phyloP scores from a whole-genome alignment of 2,888 invertebrate genomes.

The Frankliniella fusca region DNA sequence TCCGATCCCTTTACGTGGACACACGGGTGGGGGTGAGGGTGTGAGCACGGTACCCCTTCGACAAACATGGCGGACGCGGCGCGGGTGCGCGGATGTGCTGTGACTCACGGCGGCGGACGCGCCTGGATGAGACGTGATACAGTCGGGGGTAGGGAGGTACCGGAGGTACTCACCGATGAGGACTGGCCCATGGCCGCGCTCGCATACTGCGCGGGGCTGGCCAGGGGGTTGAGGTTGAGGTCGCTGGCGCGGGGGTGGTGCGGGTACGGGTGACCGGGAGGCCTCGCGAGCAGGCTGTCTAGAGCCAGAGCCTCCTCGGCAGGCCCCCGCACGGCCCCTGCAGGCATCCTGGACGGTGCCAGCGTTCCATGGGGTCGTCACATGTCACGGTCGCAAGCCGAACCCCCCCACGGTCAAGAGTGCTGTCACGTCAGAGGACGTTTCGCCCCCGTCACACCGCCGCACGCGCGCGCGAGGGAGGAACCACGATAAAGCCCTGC shows the following conservation, averaged over 20 bases:
- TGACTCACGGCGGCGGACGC: slow-evolving; percentile 10
- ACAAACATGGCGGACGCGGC: slow-evolving; percentile 9
- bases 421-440: too few species aligned
- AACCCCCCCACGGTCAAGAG: too few species aligned
- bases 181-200: slow-evolving; percentile 45
- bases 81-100: slow-evolving; percentile 14
- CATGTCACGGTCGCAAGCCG: background rate
- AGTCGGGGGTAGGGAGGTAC: slow-evolving; percentile 15
- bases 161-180: slow-evolving; percentile 42
- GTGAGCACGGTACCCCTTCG: slow-evolving; percentile 20
- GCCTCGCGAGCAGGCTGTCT: slow-evolving; percentile 37
- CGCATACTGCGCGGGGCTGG: slow-evolving; percentile 42
- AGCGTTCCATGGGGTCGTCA: background rate
- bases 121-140: slow-evolving; percentile 4
- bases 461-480: too few species aligned
- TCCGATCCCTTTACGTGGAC: too few species aligned
- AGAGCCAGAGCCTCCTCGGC: background rate
- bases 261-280: slow-evolving; percentile 29
- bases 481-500: too few species aligned
- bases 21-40: background rate
- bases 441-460: too few species aligned
- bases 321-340: slow-evolving; percentile 1
- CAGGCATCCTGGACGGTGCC: background rate
- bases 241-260: slow-evolving; percentile 34
- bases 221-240: slow-evolving; percentile 37